These are phyloP conservation scores for Zaprionus lineosus DNA, from an alignment of 2,888 invertebrate genomes.

Conservation along the genomic window DNA sequence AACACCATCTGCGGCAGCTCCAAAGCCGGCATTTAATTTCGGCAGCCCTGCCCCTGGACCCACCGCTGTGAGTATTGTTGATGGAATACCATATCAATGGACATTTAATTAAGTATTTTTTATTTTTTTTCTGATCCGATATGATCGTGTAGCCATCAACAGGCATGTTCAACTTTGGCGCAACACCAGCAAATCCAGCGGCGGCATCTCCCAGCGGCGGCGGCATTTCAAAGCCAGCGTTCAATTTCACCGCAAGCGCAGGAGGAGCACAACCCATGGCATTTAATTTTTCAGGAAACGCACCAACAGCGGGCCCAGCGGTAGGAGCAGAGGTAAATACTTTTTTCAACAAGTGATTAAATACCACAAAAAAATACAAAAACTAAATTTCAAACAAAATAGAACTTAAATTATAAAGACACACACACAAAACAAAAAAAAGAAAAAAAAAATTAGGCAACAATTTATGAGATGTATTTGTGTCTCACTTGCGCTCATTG, in stretches of 20 bases:
- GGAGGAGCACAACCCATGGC: constrained; percentile 48
- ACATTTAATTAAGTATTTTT: no score
- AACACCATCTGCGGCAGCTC: constrained; percentile 5
- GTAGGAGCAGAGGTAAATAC: constrained; percentile 54
- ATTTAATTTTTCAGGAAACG: constrained; percentile 75
- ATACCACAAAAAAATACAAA: background rate
- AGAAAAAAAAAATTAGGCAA: no score
- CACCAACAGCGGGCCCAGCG: constrained; percentile 7
- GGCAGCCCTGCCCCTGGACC: constrained; percentile 41
- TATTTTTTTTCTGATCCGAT: no score
- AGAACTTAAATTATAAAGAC: no score
- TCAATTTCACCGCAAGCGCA: constrained; percentile 36
- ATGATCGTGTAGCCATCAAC: no score
- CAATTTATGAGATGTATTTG: no score
- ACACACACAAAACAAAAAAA: no score
- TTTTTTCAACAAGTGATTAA: background rate
- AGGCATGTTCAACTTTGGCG: constrained; percentile 40
- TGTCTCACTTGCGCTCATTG: no score
- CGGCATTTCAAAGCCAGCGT: constrained; percentile 33
- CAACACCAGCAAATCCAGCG: constrained; percentile 5
- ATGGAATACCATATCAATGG: no score
- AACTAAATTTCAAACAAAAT: background rate
- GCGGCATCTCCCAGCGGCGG: background rate
- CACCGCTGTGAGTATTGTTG: constrained; percentile 37
- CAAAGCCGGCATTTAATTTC: constrained; percentile 78